phyloP scores from a whole-genome alignment of 1,140 invertebrate genomes.

The Drosophila baimaii region DNA sequence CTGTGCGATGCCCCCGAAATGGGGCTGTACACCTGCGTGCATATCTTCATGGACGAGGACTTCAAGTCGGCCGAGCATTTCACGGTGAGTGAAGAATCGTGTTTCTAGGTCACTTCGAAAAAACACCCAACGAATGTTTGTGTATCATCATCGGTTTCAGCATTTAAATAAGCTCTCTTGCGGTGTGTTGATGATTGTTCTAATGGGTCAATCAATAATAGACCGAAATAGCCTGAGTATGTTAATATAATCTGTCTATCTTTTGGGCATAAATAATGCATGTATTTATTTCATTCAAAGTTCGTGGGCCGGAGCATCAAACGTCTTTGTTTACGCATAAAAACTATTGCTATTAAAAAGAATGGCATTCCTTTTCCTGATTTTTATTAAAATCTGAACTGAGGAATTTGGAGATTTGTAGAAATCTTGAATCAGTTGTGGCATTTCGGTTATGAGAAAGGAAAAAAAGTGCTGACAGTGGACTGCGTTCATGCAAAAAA shows the following conservation, averaged over 20 bases:
- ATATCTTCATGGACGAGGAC: constrained; percentile 96
- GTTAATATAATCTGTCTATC: constrained; percentile 11
- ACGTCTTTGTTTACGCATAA: constrained; percentile 8
- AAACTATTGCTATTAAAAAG: neutral
- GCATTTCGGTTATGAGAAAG: neutral
- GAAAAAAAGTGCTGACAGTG: neutral
- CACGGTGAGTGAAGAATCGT: constrained; percentile 88
- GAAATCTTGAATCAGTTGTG: neutral
- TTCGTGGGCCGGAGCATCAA: neutral
- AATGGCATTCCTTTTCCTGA: neutral
- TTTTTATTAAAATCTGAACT: neutral
- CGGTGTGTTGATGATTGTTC: constrained; percentile 1
- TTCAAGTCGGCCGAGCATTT: constrained; percentile 96
- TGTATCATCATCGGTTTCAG: neutral
- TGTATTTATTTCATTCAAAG: constrained; percentile 3
- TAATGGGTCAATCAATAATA: constrained; percentile 19
- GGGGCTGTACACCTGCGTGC: constrained; percentile 91
- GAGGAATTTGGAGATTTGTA: neutral
- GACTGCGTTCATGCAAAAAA: no score
- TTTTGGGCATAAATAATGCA: constrained; percentile 9
- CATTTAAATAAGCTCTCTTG: constrained; percentile 6
- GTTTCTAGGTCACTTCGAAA: constrained; percentile 29
- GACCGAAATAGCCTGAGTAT: constrained; percentile 8
- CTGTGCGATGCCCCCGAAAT: constrained; percentile 93
- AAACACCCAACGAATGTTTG: constrained; percentile 11